These are phyloP conservation scores for Etheostoma cragini DNA, from an alignment of 2,113 vertebrate species.

Conservation along the genomic window DNA sequence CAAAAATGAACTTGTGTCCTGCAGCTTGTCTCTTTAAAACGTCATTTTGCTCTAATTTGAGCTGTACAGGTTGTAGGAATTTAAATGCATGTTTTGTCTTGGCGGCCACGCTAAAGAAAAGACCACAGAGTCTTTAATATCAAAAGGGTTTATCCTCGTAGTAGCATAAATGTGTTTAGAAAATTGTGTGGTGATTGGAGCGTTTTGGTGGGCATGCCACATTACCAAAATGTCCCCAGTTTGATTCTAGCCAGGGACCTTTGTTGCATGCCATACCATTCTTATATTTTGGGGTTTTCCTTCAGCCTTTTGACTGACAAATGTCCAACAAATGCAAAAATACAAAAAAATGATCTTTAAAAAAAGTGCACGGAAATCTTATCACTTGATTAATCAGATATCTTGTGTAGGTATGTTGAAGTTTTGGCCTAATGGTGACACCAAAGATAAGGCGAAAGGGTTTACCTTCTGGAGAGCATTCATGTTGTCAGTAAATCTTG, in stretches of 20 bases:
- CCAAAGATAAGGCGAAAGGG: not conserved
- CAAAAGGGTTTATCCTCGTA: not conserved
- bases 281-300: not conserved
- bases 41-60: slow-evolving; percentile 20
- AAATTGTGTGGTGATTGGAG: not conserved
- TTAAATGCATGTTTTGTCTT: slow-evolving; percentile 27
- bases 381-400: not conserved
- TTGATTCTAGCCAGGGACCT: not conserved
- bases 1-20: not conserved
- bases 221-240: not conserved
- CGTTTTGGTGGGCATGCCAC: not conserved
- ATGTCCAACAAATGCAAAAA: not conserved
- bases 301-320: not conserved
- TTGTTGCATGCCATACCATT: not conserved
- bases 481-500: not conserved
- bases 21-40: not conserved
- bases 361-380: not conserved
- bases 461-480: not conserved
- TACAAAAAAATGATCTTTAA: not conserved
- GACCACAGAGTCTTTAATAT: slow-evolving; percentile 17
- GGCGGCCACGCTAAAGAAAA: slow-evolving; percentile 1
- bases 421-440: not conserved
- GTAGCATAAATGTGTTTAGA: not conserved
- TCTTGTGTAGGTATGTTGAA: not conserved
- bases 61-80: not conserved